Evolutionary conservation across 2,113 vertebrate species (phyloP).

Genomic region (Columba livia): DNA sequence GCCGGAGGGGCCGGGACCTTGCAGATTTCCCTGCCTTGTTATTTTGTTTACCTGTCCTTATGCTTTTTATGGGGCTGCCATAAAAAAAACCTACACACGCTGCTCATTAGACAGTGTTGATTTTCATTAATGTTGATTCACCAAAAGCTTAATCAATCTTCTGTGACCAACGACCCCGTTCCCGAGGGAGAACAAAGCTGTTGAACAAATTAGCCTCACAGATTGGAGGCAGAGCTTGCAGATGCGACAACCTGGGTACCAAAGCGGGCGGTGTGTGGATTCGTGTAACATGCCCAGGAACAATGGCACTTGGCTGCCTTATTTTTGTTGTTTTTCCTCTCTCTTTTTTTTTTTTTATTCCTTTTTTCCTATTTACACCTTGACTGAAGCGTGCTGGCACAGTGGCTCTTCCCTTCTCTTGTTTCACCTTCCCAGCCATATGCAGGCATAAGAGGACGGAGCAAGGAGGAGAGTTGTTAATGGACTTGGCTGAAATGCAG

Average conservation of each 20-base stretch:
- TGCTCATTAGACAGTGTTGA: conserved; percentile 77
- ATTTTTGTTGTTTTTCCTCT: rapidly evolving
- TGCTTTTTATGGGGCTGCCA: conserved; percentile 67
- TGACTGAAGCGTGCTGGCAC: neutral
- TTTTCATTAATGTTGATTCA: conserved; percentile 81
- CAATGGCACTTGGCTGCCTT: neutral
- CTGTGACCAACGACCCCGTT: conserved; percentile 72
- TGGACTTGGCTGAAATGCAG: rapidly evolving
- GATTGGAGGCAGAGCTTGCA: conserved; percentile 73
- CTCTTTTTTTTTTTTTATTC: too few species aligned
- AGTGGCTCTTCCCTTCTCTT: neutral
- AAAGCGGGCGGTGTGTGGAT: neutral
- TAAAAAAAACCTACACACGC: conserved; percentile 23
- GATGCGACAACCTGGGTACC: conserved; percentile 46
- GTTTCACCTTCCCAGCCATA: neutral
- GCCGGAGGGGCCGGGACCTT: neutral
- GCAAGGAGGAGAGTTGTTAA: neutral
- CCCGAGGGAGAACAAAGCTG: conserved; percentile 74
- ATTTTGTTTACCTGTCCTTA: conserved; percentile 67
- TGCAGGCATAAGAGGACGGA: neutral
- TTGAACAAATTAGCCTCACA: conserved; percentile 76
- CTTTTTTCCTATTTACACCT: neutral
- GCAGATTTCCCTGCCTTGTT: conserved; percentile 20
- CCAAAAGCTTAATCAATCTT: conserved; percentile 81
- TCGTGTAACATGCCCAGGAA: conserved; percentile 12